Base-by-base conservation (phyloP, 2,113 vertebrate genomes). In the Pogonocichla stellata region DNA sequence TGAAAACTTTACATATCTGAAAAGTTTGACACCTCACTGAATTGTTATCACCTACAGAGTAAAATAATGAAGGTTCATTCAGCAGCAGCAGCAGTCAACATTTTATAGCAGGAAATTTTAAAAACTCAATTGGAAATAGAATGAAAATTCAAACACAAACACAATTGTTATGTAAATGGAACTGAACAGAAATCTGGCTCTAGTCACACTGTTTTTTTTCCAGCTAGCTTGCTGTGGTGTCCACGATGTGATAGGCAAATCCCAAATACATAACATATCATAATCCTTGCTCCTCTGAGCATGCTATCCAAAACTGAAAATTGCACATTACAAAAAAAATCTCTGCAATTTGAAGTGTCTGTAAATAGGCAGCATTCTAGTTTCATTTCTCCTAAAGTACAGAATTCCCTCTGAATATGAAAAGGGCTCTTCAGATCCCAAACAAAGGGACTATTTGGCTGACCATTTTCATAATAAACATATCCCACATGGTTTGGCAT, bases 381-480 rank as follows among this genome's bases (percentile, higher is more conserved):
- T 70, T 91, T 75, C n/a, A 75, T 91, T 96, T 88, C 62, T 87
- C 26, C 60, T 54, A 19, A 93, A 92, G 62, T 70, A 88, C 34
- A 83, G 92, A 97, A 95, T 93, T 94, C 60, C 47, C 72, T 86
- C 43, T 90, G 74, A 95, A 92, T 90, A 93, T 73, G 71, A 94
- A 93, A 95, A 94, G 67, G n/a, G 56, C 14, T 90, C 34, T 93
- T 90, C 85, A 95, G 85, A 91, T 54, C 82, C 71, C 31, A 85
- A 91, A 85, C 87, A 96, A 96, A 95, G 80, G 54, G 84, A 60
- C 50, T 85, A 36, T 75, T 87, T 86, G 93, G 58, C 66, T 82
- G 74, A 75, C 93, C 79, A 93, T 66, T 73, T 94, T 80, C 75
- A n/a, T 90, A 93, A 95, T 94, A 95, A 95, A 94, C 82, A 88